Conservation (phyloP, 2,797 vertebrate genomes). For the Hyperoplus lanceolatus region DNA sequence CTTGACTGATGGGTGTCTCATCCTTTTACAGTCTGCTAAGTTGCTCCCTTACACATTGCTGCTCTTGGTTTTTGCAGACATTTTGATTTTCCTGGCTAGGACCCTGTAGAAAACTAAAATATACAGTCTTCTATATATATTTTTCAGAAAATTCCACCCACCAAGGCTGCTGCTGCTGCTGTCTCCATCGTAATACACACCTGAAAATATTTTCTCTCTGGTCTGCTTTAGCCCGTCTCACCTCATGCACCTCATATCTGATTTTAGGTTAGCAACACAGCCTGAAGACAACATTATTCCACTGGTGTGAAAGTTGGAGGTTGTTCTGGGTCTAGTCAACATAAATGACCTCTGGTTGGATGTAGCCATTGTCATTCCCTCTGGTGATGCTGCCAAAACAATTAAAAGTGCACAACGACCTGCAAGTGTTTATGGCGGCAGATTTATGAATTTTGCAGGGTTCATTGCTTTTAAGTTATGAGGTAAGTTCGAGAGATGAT, state of each 20-base stretch:
- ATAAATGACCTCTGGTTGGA: conserved; percentile 49
- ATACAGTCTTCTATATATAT: conserved; percentile 4
- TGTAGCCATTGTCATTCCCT: conserved; percentile 47
- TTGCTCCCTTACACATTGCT: not conserved
- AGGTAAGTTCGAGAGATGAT: conserved; percentile 36
- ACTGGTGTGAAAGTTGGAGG: conserved; percentile 47
- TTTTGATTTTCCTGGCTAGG: conserved; percentile 14
- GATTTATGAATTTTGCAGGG: conserved; percentile 63
- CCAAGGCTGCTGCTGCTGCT: conserved; percentile 3
- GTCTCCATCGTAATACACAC: conserved; percentile 21
- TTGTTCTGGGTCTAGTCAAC: conserved; percentile 36
- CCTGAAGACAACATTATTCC: conserved; percentile 53
- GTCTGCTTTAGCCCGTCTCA: conserved; percentile 20
- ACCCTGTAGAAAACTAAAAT: conserved; percentile 12
- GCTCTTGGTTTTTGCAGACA: not conserved
- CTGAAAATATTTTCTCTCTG: conserved; percentile 12
- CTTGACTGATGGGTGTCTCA: conserved; percentile 4
- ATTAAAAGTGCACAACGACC: conserved; percentile 31
- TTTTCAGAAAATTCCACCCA: conserved; percentile 10
- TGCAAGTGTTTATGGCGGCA: conserved; percentile 39
- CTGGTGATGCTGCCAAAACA: conserved; percentile 59
- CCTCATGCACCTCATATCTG: conserved; percentile 30
- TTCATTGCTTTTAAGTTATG: conserved; percentile 66
- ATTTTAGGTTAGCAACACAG: conserved; percentile 32
- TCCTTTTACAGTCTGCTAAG: conserved; percentile 1